Evolutionary conservation across 2,113 vertebrate genomes (phyloP), one percentile per base, ranked within the genome.

Genomic region (Apodemus speciosus): DNA sequence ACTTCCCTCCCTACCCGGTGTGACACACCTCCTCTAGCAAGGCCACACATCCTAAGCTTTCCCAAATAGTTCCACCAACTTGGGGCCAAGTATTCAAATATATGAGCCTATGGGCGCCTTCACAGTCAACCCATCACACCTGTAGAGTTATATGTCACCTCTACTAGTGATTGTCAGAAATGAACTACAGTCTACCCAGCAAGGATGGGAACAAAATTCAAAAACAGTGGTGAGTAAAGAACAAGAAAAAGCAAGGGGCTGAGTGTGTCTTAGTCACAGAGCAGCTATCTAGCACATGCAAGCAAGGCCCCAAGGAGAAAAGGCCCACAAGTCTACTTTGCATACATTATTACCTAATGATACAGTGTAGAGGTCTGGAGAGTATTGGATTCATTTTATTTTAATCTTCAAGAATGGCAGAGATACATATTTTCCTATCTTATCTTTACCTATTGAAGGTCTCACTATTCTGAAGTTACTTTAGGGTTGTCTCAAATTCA

Each of bases 321-420:
- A 84, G 73, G 38, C 32, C 90, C 23, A 84, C 16, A 88, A 68
- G 56, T 58, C 84, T n/a, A 84, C 32, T 72, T 4, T 62, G 53
- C 14, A 3, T n/a, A 86, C 27, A 25, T 2, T 69, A 75, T 83
- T 68, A 85, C 15, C 40, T 60, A 85, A 84, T 68, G 11, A n/a
- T 75, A 21, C n/a, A 73, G 25, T 30, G 16, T 66, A 73, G 21
- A 85, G 35, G 7, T 30, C 6, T 46, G 25, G 51, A 60, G 62
- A 79, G 10, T 71, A 23, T 11, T 76, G 6, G 69, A 25, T 68
- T 27, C 5, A 77, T 64, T 88, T 66, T 38, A 27, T 62, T 60
- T 56, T 18, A 90, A 95, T 85, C 27, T 51, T 93, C 18, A 80
- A 60, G 94, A 85, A 85, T 73, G 38, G 51, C 32, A 96, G 58